A percentile compares a stretch with the other conserved stretches of the same genome.
Evolutionary conservation across 2,888 invertebrate species (phyloP).

Genomic region (Conchocele bisecta): DNA sequence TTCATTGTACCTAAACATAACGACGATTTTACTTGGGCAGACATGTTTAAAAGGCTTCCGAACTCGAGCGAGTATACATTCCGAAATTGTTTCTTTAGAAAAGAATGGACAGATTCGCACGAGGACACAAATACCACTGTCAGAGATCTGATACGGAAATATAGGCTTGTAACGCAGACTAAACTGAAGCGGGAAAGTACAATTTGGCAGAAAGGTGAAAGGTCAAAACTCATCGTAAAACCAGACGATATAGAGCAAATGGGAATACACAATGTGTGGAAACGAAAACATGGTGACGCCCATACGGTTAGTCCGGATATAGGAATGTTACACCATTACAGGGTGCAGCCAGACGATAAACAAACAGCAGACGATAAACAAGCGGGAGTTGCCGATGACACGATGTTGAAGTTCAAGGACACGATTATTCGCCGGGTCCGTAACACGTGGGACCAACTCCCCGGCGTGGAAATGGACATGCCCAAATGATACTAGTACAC

Average conservation of each 20-base stretch:
- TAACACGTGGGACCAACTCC: conserved; percentile 43
- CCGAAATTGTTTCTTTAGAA: conserved; percentile 66
- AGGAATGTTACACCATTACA: conserved; percentile 71
- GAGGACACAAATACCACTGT: conserved; percentile 48
- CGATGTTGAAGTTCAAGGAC: conserved; percentile 48
- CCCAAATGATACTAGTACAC: too few relatives aligned
- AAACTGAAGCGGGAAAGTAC: conserved; percentile 60
- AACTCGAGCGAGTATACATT: conserved; percentile 49
- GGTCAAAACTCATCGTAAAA: conserved; percentile 74
- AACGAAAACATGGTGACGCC: conserved; percentile 13
- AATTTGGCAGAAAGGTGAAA: conserved; percentile 39
- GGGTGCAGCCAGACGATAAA: conserved; percentile 64
- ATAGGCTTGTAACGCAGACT: conserved; percentile 63
- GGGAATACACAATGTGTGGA: conserved; percentile 68
- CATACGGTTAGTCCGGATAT: conserved; percentile 26
- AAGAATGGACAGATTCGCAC: conserved; percentile 31
- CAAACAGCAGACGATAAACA: conserved; percentile 17
- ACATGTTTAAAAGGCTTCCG: conserved; percentile 44
- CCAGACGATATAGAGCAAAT: conserved; percentile 59
- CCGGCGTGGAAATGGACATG: too few relatives aligned
- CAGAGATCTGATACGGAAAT: too few relatives aligned
- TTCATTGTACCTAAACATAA: conserved; percentile 75
- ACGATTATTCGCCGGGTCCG: conserved; percentile 48
- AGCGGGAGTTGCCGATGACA: conserved; percentile 47
- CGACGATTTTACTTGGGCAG: conserved; percentile 59